Conservation (phyloP, 2,797 vertebrate species). For the Sebastes hubbsi region DNA sequence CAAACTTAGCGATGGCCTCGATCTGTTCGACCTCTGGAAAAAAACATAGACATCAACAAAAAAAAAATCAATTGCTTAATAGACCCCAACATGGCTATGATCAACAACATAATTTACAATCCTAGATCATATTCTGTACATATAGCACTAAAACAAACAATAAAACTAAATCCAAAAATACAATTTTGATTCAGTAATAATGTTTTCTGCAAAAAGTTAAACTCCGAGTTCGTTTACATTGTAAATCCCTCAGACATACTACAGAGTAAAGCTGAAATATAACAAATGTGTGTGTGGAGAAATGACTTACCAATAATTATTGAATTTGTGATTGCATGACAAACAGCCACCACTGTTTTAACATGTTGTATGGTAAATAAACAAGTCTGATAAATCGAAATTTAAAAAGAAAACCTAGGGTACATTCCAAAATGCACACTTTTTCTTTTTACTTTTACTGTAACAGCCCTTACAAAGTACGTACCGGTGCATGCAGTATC, state of each 20-base stretch:
- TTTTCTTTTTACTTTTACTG: too few species aligned
- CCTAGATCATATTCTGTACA: not conserved
- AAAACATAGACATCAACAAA: not conserved
- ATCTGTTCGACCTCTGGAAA: constrained; percentile 93
- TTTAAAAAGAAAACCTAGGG: not conserved
- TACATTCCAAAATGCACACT: too few species aligned
- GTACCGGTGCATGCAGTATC: too few species aligned
- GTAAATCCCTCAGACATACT: not conserved
- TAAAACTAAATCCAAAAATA: not conserved
- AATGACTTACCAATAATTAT: not conserved
- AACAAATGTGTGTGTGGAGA: not conserved
- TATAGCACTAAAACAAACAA: not conserved
- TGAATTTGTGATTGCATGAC: not conserved
- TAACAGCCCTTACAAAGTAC: too few species aligned
- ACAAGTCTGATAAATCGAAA: not conserved
- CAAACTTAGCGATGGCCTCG: constrained; percentile 95
- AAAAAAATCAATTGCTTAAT: not conserved
- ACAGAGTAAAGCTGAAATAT: not conserved
- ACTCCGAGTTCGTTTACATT: not conserved
- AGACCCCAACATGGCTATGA: not conserved
- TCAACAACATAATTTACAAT: not conserved
- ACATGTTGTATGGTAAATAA: not conserved
- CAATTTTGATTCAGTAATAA: too few species aligned
- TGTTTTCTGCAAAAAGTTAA: too few species aligned
- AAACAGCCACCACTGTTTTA: not conserved